A percentile compares a stretch with the other conserved stretches of the same genome.
Conservation (phyloP, 2,113 vertebrate species). For the Pterocles orientalis region DNA sequence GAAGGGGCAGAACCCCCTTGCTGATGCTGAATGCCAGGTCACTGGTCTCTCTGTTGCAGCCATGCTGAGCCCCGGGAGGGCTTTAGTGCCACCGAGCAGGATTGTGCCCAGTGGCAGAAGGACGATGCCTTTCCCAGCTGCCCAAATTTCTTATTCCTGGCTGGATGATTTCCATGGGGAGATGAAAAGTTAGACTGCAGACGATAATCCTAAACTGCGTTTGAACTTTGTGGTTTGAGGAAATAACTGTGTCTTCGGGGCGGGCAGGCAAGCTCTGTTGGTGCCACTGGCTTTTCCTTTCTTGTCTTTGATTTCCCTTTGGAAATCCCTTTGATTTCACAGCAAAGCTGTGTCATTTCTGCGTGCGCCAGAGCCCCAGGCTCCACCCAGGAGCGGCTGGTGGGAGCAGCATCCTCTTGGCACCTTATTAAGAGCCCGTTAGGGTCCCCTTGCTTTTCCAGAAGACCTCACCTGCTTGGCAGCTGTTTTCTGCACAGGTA, state of each 20-base stretch:
- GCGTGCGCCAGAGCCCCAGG: not conserved
- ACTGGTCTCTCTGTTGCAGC: fast-evolving
- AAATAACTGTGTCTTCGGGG: not conserved
- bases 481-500: not conserved
- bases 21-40: fast-evolving
- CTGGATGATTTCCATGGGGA: not conserved
- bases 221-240: not conserved
- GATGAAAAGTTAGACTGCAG: not conserved
- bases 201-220: not conserved
- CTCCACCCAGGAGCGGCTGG: not conserved
- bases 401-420: not conserved
- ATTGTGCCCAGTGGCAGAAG: not conserved
- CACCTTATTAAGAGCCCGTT: not conserved
- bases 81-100: fast-evolving
- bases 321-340: no score
- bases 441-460: not conserved
- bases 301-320: not conserved
- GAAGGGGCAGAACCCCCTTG: not conserved
- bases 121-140: not conserved
- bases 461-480: not conserved
- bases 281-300: not conserved
- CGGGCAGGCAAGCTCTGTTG: not conserved
- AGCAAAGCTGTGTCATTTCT: not conserved
- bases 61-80: not conserved
- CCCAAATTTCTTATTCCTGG: not conserved